Conservation (phyloP, 92 coral and sea anemone species). For the Actinernus sp. region DNA sequence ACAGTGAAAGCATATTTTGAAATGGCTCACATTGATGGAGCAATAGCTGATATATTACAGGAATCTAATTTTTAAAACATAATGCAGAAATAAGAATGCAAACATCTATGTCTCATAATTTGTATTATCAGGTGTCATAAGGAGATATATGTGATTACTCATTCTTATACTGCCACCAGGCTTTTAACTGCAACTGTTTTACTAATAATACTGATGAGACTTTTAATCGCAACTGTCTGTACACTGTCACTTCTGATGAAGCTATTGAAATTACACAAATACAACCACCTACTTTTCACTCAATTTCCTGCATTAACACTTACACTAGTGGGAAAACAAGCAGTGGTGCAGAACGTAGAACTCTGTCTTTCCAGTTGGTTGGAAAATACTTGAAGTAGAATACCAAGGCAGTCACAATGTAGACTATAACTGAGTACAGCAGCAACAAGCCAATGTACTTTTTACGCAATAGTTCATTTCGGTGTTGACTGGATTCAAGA, state of each 20-base stretch:
- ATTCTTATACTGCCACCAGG: no score
- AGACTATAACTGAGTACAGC: constrained; percentile 84
- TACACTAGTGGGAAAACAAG: constrained; percentile 91
- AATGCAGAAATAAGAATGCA: no score
- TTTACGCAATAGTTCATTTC: constrained; percentile 85
- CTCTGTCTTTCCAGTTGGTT: constrained; percentile 88
- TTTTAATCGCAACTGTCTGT: no score
- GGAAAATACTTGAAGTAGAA: constrained; percentile 96
- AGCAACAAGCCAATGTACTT: constrained; percentile 90
- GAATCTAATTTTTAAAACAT: no score
- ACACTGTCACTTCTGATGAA: neutral
- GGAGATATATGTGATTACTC: no score
- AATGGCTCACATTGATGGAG: no score
- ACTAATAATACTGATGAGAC: no score
- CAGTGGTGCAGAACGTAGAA: constrained; percentile 77
- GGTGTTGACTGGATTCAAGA: constrained; percentile 69
- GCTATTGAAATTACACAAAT: neutral
- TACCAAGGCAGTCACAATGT: constrained; percentile 73
- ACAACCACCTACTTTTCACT: neutral
- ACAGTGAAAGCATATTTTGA: no score
- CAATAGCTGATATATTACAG: no score
- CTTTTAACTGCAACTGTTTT: no score
- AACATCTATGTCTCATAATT: no score
- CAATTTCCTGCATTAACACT: constrained; percentile 52
- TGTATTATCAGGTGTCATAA: no score